A percentile compares a stretch with the other conserved stretches of the same genome.
Evolutionary conservation across 2,113 vertebrate genomes (phyloP).

Genomic region (Hydrolagus affinis): DNA sequence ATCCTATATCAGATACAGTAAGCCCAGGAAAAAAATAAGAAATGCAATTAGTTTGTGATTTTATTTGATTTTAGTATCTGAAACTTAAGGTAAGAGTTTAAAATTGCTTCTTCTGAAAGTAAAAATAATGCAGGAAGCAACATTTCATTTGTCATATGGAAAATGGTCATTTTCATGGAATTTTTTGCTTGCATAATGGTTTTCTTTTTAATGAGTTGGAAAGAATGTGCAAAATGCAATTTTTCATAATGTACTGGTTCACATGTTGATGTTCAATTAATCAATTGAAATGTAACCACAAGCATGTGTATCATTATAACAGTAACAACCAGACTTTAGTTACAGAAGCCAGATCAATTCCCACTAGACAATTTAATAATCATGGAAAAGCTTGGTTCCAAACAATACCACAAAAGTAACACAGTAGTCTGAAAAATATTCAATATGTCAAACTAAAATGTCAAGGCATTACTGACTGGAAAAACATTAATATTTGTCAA

Average conservation of each 20-base stretch:
- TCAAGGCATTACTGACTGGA: neutral
- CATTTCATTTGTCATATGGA: neutral
- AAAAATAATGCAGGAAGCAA: neutral
- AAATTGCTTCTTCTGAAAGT: neutral
- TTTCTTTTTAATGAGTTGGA: neutral
- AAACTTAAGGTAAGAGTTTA: neutral
- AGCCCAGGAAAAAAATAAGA: neutral
- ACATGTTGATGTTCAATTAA: neutral
- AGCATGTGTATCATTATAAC: neutral
- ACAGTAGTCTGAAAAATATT: slow-evolving; percentile 8
- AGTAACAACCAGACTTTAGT: neutral
- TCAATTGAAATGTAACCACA: neutral
- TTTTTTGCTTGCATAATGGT: neutral
- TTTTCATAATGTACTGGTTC: neutral
- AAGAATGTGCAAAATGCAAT: neutral
- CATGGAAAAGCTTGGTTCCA: neutral
- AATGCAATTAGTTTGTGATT: neutral
- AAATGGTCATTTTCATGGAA: slow-evolving; percentile 1
- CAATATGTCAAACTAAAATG: neutral
- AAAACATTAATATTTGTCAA: neutral
- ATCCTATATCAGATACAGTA: neutral
- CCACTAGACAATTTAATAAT: neutral
- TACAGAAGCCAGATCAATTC: neutral
- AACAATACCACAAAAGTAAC: neutral
- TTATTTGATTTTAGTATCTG: neutral